These are phyloP conservation scores for Cataglyphis cursor DNA, from an alignment of 2,888 invertebrate species.

Conservation along the genomic window DNA sequence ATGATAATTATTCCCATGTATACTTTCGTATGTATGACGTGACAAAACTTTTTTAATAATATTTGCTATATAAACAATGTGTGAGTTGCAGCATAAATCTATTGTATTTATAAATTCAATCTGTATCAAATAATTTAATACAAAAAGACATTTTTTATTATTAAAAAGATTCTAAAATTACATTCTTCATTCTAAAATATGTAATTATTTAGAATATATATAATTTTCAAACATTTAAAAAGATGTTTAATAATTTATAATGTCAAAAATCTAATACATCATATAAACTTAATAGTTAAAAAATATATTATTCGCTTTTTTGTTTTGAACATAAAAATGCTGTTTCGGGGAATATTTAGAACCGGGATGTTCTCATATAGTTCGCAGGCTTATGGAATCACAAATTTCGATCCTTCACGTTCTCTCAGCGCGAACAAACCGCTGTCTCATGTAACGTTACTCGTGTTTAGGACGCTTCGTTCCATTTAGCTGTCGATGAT, in stretches of 20 bases:
- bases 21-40: background rate
- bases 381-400: background rate
- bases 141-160: background rate
- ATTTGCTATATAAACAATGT: background rate
- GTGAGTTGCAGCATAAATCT: background rate
- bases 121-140: conserved; percentile 10
- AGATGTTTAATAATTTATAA: background rate
- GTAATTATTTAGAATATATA: background rate
- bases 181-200: background rate
- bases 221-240: background rate
- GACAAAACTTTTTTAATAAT: conserved; percentile 16
- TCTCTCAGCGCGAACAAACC: background rate
- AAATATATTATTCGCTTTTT: background rate
- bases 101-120: background rate
- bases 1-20: conserved; percentile 8
- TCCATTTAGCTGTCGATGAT: conserved; percentile 57
- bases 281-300: background rate
- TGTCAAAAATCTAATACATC: background rate
- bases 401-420: background rate
- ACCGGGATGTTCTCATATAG: conserved; percentile 8
- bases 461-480: conserved; percentile 29
- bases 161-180: background rate
- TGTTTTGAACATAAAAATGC: background rate
- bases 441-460: conserved; percentile 49
- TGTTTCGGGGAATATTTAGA: background rate